These are phyloP conservation scores for Scarus forsteni DNA, from an alignment of 2,797 vertebrate species.

Conservation along the genomic window DNA sequence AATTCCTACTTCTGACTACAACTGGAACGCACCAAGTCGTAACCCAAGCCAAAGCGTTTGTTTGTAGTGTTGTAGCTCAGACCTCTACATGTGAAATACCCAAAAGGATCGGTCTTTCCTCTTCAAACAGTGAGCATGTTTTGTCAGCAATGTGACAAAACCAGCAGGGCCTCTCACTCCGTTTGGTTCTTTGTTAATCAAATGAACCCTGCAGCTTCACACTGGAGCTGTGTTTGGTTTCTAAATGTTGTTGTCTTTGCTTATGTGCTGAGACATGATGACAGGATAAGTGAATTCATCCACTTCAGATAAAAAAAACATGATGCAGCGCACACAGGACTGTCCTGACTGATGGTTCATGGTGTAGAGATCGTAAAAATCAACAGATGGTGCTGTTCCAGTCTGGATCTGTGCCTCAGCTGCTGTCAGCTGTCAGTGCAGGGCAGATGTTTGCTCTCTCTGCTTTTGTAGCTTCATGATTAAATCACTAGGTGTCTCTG, in stretches of 20 bases:
- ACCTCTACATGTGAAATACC: too few species aligned
- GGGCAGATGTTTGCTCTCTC: not conserved
- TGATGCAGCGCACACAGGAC: too few species aligned
- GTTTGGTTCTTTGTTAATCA: not conserved
- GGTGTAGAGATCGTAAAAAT: not conserved
- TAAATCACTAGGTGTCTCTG: constrained; percentile 36
- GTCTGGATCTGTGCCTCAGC: constrained; percentile 1
- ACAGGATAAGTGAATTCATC: too few species aligned
- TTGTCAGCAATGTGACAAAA: not conserved
- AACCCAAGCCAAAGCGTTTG: too few species aligned
- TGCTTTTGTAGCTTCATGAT: constrained; percentile 13
- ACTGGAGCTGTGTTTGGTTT: too few species aligned
- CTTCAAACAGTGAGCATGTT: not conserved
- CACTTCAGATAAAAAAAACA: too few species aligned
- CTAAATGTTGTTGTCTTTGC: too few species aligned
- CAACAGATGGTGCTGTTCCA: not conserved
- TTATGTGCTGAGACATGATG: too few species aligned
- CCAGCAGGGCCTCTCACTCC: not conserved
- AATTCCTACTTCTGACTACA: too few species aligned
- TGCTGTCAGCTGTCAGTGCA: constrained; percentile 6
- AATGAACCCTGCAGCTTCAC: not conserved
- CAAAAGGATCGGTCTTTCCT: too few species aligned
- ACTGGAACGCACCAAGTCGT: too few species aligned
- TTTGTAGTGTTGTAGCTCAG: too few species aligned
- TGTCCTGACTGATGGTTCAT: not conserved